Base-by-base conservation (phyloP, 2,888 invertebrate species). In the Rosalia funebris region DNA sequence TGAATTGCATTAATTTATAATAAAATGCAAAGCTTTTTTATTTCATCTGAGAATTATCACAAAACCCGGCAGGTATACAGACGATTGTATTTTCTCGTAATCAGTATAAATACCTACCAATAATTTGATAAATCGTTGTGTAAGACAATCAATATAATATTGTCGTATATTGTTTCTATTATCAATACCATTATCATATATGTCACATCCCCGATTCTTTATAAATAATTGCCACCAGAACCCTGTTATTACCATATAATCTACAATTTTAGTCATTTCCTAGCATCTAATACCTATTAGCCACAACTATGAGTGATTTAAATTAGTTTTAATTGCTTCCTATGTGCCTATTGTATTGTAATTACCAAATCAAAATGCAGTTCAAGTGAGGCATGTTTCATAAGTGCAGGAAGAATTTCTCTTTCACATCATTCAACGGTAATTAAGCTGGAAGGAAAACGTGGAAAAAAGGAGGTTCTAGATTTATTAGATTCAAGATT, bases 341-440 rank as follows among this genome's bases (percentile, higher is more conserved):
- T 47, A 36, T 48, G 12, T 20, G 34, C 5, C 42, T 12, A 44
- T 48, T 48, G 48, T 48, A 36, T 48, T 48, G 31, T 48, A 36
- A 48, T 37, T 48, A n/a, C 20, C 12, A 19, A 37, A 16, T 47
- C 15, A 47, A 10, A 46, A 14, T 46, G 45, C 45, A 46, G 15
- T 15, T 5, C 4, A 25, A 25, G 3, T 7, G 25, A 25, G 4
- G 3, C 25, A 25, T n/a, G n/a, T n/a, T n/a, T n/a, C n/a, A n/a
- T n/a, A n/a, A n/a, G n/a, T n/a, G n/a, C n/a, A n/a, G n/a, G n/a
- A 25, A 7, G 7, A 25, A 7, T 46, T 15, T 46, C 15, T 45
- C 14, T 25, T 14, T 25, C 9, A 46, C n/a, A 36, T 11, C 4
- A 37, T 37, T 1, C 12, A 37, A 4, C 37, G 11, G 11, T 7